Percentiles rank a stretch among this genome's conserved stretches.
Evolutionary conservation across 2,888 invertebrate genomes (phyloP).

Genomic region (Euspilapteryx auroguttella): DNA sequence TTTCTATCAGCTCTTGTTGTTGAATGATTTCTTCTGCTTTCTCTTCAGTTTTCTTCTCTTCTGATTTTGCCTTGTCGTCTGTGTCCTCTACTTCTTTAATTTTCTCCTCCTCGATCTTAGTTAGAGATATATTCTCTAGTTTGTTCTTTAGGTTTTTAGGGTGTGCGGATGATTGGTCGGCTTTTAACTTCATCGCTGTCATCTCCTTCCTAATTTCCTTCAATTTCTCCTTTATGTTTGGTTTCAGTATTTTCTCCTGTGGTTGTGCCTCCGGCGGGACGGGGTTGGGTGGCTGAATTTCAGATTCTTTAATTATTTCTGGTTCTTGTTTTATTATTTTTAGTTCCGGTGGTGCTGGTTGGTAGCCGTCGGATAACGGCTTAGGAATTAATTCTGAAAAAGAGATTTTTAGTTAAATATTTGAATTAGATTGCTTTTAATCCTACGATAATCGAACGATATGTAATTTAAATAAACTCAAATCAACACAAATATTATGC

Average conservation of each 20-base stretch:
- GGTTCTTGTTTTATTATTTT: constrained; percentile 16
- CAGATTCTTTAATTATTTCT: constrained; percentile 11
- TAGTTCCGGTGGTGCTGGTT: constrained; percentile 16
- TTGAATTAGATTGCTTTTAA: no score
- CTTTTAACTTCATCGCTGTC: constrained; percentile 19
- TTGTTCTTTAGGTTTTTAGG: constrained; percentile 31
- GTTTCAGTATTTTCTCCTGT: constrained; percentile 20
- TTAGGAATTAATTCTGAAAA: no score
- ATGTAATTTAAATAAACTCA: no score
- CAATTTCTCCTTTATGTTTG: constrained; percentile 37
- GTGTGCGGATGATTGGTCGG: constrained; percentile 21
- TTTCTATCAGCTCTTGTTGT: constrained; percentile 59
- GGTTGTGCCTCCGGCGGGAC: constrained; percentile 36
- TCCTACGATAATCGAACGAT: no score
- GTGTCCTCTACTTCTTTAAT: constrained; percentile 13
- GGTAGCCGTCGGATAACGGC: no score
- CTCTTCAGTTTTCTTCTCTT: constrained; percentile 5
- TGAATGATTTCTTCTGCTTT: constrained; percentile 23
- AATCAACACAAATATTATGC: no score
- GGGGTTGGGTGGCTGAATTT: constrained; percentile 39
- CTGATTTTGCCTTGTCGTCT: constrained; percentile 2
- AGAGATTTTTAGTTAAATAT: no score
- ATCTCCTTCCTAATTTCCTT: constrained; percentile 31
- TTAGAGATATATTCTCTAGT: no score
- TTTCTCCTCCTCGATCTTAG: no score